Conservation (phyloP, 2,113 vertebrate genomes). For the Chitala chitala region DNA sequence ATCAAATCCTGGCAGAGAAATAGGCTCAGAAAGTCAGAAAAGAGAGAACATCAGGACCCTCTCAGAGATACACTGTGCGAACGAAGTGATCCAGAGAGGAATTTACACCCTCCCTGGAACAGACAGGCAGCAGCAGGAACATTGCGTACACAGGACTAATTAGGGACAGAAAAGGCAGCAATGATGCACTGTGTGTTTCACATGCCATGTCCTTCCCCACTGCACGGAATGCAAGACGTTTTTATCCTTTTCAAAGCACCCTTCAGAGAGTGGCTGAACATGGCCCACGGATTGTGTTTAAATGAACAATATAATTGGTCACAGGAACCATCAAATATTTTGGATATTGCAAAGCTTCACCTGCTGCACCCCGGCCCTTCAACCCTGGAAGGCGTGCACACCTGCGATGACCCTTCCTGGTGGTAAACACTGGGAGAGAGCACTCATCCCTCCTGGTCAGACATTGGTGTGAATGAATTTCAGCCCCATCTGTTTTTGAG, state of each 20-base stretch:
- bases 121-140: background rate
- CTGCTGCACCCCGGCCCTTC: too few relatives aligned
- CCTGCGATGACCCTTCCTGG: background rate
- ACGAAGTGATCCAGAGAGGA: background rate
- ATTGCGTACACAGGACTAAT: too few relatives aligned
- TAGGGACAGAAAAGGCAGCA: background rate
- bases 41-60: background rate
- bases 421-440: background rate
- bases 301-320: slow-evolving; percentile 23
- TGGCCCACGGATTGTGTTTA: background rate
- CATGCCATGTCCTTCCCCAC: background rate
- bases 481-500: background rate
- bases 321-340: slow-evolving; percentile 24
- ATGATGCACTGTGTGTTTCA: background rate
- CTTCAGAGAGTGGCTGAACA: slow-evolving; percentile 18
- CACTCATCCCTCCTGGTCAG: background rate
- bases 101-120: background rate
- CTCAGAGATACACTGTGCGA: background rate
- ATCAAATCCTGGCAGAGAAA: too few relatives aligned
- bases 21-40: too few relatives aligned
- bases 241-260: slow-evolving; percentile 14
- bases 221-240: slow-evolving; percentile 20
- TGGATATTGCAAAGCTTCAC: slow-evolving; percentile 14
- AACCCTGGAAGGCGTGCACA: too few relatives aligned
- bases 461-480: background rate